Conservation (phyloP, 2,888 invertebrate species). For the Trichogramma evanescens region DNA sequence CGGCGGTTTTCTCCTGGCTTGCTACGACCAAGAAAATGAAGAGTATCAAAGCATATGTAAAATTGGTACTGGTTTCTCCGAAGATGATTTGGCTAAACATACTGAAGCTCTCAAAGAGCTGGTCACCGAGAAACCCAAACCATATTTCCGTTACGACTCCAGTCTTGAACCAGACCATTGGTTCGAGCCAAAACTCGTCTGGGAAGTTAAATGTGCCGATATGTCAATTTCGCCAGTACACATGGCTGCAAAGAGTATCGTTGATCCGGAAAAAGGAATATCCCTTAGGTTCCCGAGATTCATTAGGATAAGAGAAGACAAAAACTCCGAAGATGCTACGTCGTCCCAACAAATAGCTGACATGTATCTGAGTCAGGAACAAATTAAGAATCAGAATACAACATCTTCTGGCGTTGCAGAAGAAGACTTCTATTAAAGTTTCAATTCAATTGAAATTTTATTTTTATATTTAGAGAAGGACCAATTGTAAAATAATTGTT, state of each 20-base stretch:
- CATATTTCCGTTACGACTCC: slow-evolving; percentile 74
- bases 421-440: slow-evolving; percentile 58
- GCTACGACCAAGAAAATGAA: slow-evolving; percentile 83
- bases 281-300: slow-evolving; percentile 94
- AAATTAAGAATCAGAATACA: slow-evolving; percentile 64
- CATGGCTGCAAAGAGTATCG: slow-evolving; percentile 76
- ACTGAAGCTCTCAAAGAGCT: slow-evolving; percentile 69
- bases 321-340: slow-evolving; percentile 87
- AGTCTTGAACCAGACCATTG: slow-evolving; percentile 78
- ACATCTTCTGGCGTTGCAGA: slow-evolving; percentile 43
- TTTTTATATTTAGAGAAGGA: no score
- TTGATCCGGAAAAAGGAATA: slow-evolving; percentile 85
- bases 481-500: no score
- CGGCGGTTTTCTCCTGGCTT: slow-evolving; percentile 92
- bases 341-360: slow-evolving; percentile 79
- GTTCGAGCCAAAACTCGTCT: slow-evolving; percentile 81
- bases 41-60: slow-evolving; percentile 90
- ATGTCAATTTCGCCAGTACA: slow-evolving; percentile 93
- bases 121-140: slow-evolving; percentile 66
- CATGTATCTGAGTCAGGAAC: slow-evolving; percentile 88
- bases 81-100: slow-evolving; percentile 76
- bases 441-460: not conserved
- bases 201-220: slow-evolving; percentile 97
- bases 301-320: slow-evolving; percentile 83
- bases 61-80: slow-evolving; percentile 92